Conservation (phyloP, 1,140 invertebrate species). For the Drosophila parvula region DNA sequence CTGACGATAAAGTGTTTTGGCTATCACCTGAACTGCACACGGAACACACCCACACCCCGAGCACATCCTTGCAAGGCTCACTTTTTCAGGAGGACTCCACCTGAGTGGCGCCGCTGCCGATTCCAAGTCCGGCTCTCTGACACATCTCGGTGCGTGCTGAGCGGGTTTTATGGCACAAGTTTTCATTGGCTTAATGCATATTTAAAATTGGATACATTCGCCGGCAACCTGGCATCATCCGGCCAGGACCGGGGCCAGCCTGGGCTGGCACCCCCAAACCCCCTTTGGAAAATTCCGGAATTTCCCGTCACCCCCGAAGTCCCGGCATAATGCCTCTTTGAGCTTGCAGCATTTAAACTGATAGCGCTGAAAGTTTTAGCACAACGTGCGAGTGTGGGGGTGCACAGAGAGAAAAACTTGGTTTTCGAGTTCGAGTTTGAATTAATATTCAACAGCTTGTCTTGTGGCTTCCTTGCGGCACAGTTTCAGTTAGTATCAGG, state of each 20-base stretch:
- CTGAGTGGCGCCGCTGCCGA: constrained; percentile 1
- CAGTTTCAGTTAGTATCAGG: too few species aligned
- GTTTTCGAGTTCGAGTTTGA: too few species aligned
- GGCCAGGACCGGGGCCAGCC: neutral
- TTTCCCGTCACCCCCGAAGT: neutral
- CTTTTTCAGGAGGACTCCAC: constrained; percentile 1
- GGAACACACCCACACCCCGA: neutral
- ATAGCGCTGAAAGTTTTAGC: constrained; percentile 65
- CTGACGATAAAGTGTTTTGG: constrained; percentile 55
- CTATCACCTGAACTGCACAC: constrained; percentile 40
- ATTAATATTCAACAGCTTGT: too few species aligned
- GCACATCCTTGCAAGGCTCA: neutral
- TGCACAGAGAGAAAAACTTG: neutral
- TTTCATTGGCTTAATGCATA: constrained; percentile 76
- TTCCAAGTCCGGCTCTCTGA: constrained; percentile 27
- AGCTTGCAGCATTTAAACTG: constrained; percentile 71
- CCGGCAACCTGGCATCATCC: constrained; percentile 45
- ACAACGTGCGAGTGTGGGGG: constrained; percentile 10
- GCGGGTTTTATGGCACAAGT: constrained; percentile 68
- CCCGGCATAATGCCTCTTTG: constrained; percentile 48
- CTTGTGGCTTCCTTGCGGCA: too few species aligned
- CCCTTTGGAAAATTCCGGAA: neutral
- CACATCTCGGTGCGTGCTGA: constrained; percentile 58
- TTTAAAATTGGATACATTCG: constrained; percentile 72
- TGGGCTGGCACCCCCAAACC: too few species aligned